These are phyloP conservation scores for Hippocampus kuda DNA, from an alignment of 2,797 vertebrate genomes.

Conservation along the genomic window DNA sequence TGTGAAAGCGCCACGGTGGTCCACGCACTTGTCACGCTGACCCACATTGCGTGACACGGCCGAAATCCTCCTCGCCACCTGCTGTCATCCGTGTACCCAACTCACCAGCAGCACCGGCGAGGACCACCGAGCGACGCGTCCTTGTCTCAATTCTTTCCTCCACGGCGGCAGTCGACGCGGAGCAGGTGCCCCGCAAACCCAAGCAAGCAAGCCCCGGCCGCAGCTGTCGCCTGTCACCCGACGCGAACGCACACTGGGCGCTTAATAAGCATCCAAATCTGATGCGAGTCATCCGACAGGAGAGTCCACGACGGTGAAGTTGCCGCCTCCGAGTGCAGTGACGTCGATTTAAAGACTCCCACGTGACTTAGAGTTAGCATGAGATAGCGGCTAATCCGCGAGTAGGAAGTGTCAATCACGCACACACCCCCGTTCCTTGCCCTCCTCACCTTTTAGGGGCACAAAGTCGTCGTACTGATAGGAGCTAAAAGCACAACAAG, in stretches of 20 bases:
- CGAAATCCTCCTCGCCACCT: neutral
- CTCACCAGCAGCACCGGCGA: no score
- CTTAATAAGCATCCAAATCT: neutral
- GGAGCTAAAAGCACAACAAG: no score
- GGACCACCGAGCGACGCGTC: neutral
- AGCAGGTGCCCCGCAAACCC: neutral
- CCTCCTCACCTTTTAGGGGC: neutral
- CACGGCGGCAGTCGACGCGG: neutral
- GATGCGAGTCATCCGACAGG: neutral
- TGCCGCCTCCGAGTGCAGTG: conserved; percentile 1
- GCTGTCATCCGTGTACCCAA: neutral
- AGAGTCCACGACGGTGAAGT: neutral
- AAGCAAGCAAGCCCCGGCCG: neutral
- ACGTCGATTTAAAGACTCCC: conserved; percentile 6
- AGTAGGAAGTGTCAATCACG: conserved; percentile 1
- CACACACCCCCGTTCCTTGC: neutral
- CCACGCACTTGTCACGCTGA: neutral
- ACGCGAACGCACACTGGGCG: neutral
- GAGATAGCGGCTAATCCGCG: neutral
- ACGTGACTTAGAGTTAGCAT: neutral
- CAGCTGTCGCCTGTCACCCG: neutral
- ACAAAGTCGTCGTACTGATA: neutral
- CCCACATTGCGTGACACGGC: neutral
- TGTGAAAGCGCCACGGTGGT: neutral
- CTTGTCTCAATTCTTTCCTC: neutral